A percentile compares a stretch with the other conserved stretches of the same genome.
Evolutionary conservation across 2,797 vertebrate genomes (phyloP).

Genomic region (Enteromius viviparus): DNA sequence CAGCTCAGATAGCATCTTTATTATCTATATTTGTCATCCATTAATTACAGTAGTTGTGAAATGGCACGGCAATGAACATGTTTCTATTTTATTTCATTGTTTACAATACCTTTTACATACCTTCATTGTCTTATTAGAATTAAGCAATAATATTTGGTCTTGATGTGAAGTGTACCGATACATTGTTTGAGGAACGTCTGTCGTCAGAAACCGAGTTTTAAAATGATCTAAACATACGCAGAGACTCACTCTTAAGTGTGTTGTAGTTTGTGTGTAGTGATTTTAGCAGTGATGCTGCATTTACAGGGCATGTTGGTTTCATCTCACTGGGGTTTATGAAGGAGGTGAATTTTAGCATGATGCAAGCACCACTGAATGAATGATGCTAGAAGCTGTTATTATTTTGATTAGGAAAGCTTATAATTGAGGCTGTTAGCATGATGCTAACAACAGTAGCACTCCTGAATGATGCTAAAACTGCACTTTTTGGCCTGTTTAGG

Average conservation of each 20-base stretch:
- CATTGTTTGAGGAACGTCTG: background rate
- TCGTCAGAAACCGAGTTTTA: background rate
- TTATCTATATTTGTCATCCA: background rate
- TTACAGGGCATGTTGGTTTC: constrained; percentile 32
- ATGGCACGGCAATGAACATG: background rate
- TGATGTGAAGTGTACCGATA: background rate
- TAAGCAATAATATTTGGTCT: background rate
- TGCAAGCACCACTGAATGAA: background rate
- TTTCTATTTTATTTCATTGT: background rate
- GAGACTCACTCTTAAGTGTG: background rate
- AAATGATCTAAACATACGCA: background rate
- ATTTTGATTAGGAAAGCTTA: background rate
- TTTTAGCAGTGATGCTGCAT: constrained; percentile 22
- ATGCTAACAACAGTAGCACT: background rate
- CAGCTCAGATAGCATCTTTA: background rate
- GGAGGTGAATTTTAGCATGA: constrained; percentile 20
- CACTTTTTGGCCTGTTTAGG: too few species aligned
- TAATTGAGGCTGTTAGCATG: background rate
- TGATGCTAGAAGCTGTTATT: background rate
- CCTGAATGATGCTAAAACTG: background rate
- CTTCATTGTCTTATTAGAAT: background rate
- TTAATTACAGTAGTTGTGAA: background rate
- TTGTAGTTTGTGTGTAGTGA: constrained; percentile 15
- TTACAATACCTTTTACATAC: background rate
- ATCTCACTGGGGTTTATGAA: background rate